Base-by-base conservation (phyloP, 2,797 vertebrate species). In the Alcedo atthis region DNA sequence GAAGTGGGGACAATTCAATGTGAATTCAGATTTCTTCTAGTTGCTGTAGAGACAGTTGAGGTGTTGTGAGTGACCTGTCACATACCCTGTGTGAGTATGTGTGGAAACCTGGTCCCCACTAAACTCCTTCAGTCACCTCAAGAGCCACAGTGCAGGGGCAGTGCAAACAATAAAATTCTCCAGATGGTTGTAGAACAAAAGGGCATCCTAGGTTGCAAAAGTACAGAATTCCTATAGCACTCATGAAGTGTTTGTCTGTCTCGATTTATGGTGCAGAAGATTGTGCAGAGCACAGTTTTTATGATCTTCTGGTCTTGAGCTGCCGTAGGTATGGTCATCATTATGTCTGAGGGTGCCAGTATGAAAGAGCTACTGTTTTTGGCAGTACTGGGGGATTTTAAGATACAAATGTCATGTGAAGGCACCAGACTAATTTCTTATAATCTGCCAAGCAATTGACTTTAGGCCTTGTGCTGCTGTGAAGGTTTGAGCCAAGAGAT, bases 391-490 rank as follows among this genome's bases (percentile, higher is more conserved):
- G 15, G 45, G 17, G 37, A 42, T 79, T 87, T 79, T 77, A 10
- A 57, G 26, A 57, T 9, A 64, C 33, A 81, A 69, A 73, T 4
- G 3, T 35, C 77, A 69, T 1, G 1, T 1, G 2, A 26, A 15
- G 4, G 64, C 59, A 76, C 55, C 40, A 18, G 51, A 43, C 21
- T 59, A 1, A 33, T 76, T 81, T 85, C 37, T 70, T 66, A 9
- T 33, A 76, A 67, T 42, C 55, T 42, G n/a, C 48, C 85, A 57
- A 78, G 48, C 7, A 61, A 73, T 24, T 68, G 84, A 25, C 43
- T 51, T 57, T 28, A 45, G 81, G 63, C 35, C 89, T 71, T 64
- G 55, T 30, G 26, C 16, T 82, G 81, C 77, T 87, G 78, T 75
- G 45, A 32, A 91, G 78, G 46, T 43, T 4, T 43, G 42, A 51